Evolutionary conservation across 2,888 invertebrate species (phyloP).

Genomic region (Abscondita cerata): DNA sequence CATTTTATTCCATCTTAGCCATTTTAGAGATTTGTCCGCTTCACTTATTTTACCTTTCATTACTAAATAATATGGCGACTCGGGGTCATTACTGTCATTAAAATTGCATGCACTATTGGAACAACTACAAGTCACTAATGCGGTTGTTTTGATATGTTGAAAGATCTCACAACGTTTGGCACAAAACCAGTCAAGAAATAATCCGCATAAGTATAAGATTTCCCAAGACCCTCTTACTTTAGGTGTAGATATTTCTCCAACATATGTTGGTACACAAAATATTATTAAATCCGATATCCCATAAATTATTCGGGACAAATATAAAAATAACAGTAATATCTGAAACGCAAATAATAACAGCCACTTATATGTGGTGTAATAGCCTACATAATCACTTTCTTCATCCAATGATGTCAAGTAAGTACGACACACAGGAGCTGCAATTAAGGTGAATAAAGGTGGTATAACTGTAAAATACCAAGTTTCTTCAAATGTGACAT

Average conservation of each 20-base stretch:
- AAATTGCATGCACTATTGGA: slow-evolving; percentile 41
- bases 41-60: slow-evolving; percentile 46
- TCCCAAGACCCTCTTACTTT: slow-evolving; percentile 39
- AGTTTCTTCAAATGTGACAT: slow-evolving; percentile 34
- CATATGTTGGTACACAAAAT: slow-evolving; percentile 41
- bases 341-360: slow-evolving; percentile 42
- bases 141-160: slow-evolving; percentile 17
- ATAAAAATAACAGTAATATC: slow-evolving; percentile 15
- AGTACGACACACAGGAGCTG: slow-evolving; percentile 28
- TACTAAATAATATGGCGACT: slow-evolving; percentile 63
- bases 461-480: slow-evolving; percentile 40
- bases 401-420: slow-evolving; percentile 48
- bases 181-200: slow-evolving; percentile 41
- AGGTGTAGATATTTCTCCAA: slow-evolving; percentile 41
- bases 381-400: slow-evolving; percentile 44
- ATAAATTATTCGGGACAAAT: slow-evolving; percentile 29
- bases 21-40: slow-evolving; percentile 43
- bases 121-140: slow-evolving; percentile 33
- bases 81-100: slow-evolving; percentile 61
- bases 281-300: slow-evolving; percentile 41
- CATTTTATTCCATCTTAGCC: slow-evolving; percentile 43
- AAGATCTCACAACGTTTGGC: slow-evolving; percentile 38
- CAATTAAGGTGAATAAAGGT: slow-evolving; percentile 34
- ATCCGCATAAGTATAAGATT: slow-evolving; percentile 33
- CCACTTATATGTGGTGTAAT: slow-evolving; percentile 46